A percentile compares a stretch with the other conserved stretches of the same genome.
phyloP scores from a whole-genome alignment of 2,888 invertebrate genomes.

The Acleris sparsana region DNA sequence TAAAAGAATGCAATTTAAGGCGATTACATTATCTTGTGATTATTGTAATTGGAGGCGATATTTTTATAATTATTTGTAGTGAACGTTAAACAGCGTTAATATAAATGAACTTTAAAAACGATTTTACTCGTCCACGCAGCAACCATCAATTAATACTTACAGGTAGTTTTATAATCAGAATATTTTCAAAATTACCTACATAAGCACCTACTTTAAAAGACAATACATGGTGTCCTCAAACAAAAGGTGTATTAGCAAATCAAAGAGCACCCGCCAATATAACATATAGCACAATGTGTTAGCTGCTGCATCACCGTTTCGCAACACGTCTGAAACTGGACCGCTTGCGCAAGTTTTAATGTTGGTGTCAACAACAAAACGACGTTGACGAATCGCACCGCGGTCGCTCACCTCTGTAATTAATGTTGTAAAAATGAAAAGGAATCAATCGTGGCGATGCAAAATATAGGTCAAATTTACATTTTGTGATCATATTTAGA shows the following conservation, averaged over 20 bases:
- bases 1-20: too few relatives aligned
- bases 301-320: slow-evolving; percentile 9
- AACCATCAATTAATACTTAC: too few relatives aligned
- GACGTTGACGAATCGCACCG: slow-evolving; percentile 58
- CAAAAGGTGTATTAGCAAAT: neutral
- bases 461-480: neutral
- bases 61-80: too few relatives aligned
- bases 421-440: slow-evolving; percentile 5
- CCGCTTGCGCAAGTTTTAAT: slow-evolving; percentile 60
- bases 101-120: too few relatives aligned
- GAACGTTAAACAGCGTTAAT: too few relatives aligned
- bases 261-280: slow-evolving; percentile 4
- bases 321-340: slow-evolving; percentile 51
- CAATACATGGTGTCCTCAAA: too few relatives aligned
- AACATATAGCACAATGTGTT: neutral
- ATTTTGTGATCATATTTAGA: neutral
- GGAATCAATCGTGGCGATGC: slow-evolving; percentile 4
- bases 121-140: too few relatives aligned
- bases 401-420: slow-evolving; percentile 55
- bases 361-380: slow-evolving; percentile 51
- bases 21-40: too few relatives aligned
- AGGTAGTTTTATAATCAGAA: too few relatives aligned
- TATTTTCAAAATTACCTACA: too few relatives aligned
- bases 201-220: too few relatives aligned
- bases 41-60: too few relatives aligned